phyloP scores from a whole-genome alignment of 1,140 invertebrate genomes.

The Eriosoma lanigerum region DNA sequence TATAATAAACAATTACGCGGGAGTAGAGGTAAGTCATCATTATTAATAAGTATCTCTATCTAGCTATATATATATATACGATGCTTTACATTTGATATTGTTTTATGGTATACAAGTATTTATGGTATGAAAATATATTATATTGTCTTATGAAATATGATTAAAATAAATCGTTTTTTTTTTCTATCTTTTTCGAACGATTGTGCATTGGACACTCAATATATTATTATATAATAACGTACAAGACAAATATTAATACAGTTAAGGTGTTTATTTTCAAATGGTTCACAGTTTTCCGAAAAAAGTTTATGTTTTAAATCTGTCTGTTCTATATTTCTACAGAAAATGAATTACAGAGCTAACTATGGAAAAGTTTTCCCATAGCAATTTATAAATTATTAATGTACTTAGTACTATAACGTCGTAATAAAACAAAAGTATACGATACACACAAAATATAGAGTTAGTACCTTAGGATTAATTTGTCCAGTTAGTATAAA shows the following conservation, averaged over 20 bases:
- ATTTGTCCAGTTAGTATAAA: neutral
- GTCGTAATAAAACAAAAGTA: neutral
- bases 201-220: neutral
- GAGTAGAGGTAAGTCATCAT: neutral
- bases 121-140: neutral
- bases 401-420: neutral
- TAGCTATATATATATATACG: too few species aligned
- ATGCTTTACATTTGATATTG: neutral
- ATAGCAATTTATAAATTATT: neutral
- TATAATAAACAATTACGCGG: conserved; percentile 20
- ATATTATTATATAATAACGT: neutral
- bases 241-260: conserved; percentile 4
- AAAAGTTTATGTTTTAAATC: neutral
- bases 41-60: neutral
- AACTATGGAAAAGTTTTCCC: neutral
- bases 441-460: neutral
- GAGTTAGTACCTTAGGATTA: neutral
- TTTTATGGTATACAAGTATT: neutral
- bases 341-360: neutral
- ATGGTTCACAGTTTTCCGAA: neutral
- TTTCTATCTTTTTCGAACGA: neutral
- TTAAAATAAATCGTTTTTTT: neutral
- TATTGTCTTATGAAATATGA: neutral
- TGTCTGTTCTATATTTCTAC: neutral
- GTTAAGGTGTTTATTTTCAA: conserved; percentile 7